Evolutionary conservation across 1,140 invertebrate genomes (phyloP).

Genomic region (Halotydeus destructor): DNA sequence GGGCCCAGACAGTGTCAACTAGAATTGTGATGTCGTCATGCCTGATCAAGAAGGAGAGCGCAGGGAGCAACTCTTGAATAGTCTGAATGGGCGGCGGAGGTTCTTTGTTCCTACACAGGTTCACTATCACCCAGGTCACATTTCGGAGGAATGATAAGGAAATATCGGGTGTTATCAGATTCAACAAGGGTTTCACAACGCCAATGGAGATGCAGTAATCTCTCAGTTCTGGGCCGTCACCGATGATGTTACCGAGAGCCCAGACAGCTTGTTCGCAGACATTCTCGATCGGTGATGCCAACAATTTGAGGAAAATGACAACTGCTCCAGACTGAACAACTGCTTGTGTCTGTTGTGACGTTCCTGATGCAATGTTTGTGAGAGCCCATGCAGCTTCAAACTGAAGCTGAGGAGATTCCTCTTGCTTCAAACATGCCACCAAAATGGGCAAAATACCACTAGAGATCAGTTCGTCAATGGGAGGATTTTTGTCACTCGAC

Average conservation of each 20-base stretch:
- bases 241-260: constrained; percentile 81
- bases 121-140: constrained; percentile 96
- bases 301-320: constrained; percentile 71
- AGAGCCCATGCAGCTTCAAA: constrained; percentile 98
- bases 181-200: constrained; percentile 63
- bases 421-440: constrained; percentile 46
- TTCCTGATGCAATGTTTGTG: constrained; percentile 96
- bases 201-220: constrained; percentile 80
- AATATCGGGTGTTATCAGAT: constrained; percentile 79
- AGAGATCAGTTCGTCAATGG: constrained; percentile 70
- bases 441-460: constrained; percentile 66
- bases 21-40: constrained; percentile 37
- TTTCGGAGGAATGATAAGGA: constrained; percentile 65
- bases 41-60: constrained; percentile 64
- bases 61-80: constrained; percentile 78
- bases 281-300: constrained; percentile 79
- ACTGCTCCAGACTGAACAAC: constrained; percentile 86
- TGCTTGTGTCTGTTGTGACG: constrained; percentile 81
- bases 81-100: constrained; percentile 64
- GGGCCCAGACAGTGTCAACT: constrained; percentile 96
- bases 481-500: constrained; percentile 74
- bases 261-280: constrained; percentile 98
- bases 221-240: constrained; percentile 67
- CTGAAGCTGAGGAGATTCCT: constrained; percentile 64
- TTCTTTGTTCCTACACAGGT: constrained; percentile 88